Percentiles rank a stretch among this genome's conserved stretches.
These are phyloP conservation scores for Porites rus DNA, from an alignment of 92 coral and sea anemone genomes.

Conservation along the genomic window DNA sequence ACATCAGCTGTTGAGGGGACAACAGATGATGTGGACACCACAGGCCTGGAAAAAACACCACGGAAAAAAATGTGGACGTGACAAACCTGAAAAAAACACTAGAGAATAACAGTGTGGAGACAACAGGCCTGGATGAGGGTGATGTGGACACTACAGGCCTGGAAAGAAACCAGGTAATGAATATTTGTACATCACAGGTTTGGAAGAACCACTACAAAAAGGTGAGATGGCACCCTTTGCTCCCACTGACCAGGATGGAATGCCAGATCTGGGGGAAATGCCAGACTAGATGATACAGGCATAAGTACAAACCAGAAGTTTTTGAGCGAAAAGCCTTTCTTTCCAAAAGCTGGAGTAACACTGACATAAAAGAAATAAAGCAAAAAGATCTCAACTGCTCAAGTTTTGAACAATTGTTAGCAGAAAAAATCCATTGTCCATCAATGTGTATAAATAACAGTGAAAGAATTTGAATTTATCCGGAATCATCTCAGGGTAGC, in stretches of 20 bases:
- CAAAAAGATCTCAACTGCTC: constrained; percentile 8
- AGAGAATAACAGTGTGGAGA: too few relatives aligned
- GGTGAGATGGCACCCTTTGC: too few relatives aligned
- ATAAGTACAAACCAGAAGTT: not conserved
- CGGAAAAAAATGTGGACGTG: too few relatives aligned
- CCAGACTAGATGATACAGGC: not conserved
- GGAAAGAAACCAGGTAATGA: too few relatives aligned
- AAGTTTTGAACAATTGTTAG: not conserved
- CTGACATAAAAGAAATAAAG: not conserved
- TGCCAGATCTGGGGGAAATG: not conserved
- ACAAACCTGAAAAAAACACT: too few relatives aligned
- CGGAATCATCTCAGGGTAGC: not conserved
- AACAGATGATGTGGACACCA: too few relatives aligned
- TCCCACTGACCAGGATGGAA: not conserved
- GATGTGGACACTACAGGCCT: too few relatives aligned
- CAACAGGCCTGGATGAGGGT: too few relatives aligned
- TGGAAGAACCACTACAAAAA: too few relatives aligned
- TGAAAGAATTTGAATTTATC: not conserved
- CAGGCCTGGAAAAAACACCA: too few relatives aligned
- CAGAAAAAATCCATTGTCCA: not conserved
- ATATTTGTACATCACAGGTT: too few relatives aligned
- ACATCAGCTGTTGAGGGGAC: too few relatives aligned
- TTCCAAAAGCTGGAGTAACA: constrained; percentile 13
- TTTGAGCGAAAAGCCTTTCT: not conserved
- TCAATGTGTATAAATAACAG: not conserved